Evolutionary conservation across 2,797 vertebrate species (phyloP), one percentile per base, ranked within the genome.

Genomic region (Carduelis carduelis): DNA sequence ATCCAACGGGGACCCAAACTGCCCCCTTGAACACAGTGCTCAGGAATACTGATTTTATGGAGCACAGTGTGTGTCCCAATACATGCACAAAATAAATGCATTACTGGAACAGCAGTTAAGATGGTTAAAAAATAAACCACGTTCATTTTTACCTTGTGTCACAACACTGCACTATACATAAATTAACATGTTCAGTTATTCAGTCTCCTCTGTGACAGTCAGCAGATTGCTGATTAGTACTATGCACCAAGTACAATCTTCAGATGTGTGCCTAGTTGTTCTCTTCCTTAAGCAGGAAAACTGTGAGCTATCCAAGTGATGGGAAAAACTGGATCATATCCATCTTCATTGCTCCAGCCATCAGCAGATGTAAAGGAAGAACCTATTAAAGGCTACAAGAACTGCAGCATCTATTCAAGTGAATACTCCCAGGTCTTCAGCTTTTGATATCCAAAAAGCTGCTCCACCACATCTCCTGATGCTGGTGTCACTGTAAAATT

Each of bases 401-500:
- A 49, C 49, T 66, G 37, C 68, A 78, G 34, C 41, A 52, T 79
- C 79, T 89, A 8, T 52, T 84, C 57, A 77, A 55, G 66, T 7
- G 14, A 82, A 88, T 66, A 47, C n/a, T 82, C 72, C 75, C 86
- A 74, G 27, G 43, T 60, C 46, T 91, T 74, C 63, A 39, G 50
- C 32, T 86, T 90, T 17, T 77, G 77, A 83, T 81, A 70, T 72
- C 89, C 71, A 90, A 55, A 93, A 90, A 89, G 63, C 89, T 94
- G 87, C 49, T 95, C 56, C 16, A 37, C 44, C 83, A 60, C 66
- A 88, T 82, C 28, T 65, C 74, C 94, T 47, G 77, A 63, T 77
- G 82, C 84, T 94, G 46, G 80, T 82, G 44, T 63, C 71, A 64
- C 76, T 87, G 89, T 71, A 96, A 93, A 96, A 92, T 95, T 93